phyloP scores from a whole-genome alignment of 2,797 vertebrate species.

The Gymnopithys bicolor region DNA sequence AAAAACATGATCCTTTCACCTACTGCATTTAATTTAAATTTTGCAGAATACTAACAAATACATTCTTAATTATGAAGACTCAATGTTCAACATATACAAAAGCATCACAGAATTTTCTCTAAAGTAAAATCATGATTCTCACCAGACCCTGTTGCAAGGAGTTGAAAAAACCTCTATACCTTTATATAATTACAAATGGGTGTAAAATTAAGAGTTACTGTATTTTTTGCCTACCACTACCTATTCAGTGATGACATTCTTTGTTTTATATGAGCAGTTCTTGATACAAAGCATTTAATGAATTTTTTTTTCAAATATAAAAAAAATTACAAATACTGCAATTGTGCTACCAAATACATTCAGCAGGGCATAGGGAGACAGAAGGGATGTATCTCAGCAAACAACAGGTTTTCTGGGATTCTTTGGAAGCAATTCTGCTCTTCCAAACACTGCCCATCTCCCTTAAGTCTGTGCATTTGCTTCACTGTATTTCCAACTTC shows the following conservation, averaged over 20 bases:
- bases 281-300: background rate
- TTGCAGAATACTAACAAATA: background rate
- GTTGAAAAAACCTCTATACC: background rate
- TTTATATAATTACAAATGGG: background rate
- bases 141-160: background rate
- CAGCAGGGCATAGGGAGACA: background rate
- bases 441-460: background rate
- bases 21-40: background rate
- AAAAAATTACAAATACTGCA: background rate
- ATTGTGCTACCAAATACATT: background rate
- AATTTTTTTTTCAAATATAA: background rate
- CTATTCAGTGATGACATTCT: background rate
- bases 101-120: background rate
- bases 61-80: background rate
- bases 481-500: background rate
- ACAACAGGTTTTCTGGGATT: background rate
- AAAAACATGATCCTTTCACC: slow-evolving; percentile 1
- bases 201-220: background rate
- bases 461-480: background rate
- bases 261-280: background rate
- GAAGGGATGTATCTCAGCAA: background rate
- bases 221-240: background rate
- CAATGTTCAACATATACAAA: background rate
- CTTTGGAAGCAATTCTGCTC: background rate
- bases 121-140: background rate